These are phyloP conservation scores for Drosophila meridionalis DNA, from an alignment of 2,888 invertebrate genomes.

Conservation along the genomic window DNA sequence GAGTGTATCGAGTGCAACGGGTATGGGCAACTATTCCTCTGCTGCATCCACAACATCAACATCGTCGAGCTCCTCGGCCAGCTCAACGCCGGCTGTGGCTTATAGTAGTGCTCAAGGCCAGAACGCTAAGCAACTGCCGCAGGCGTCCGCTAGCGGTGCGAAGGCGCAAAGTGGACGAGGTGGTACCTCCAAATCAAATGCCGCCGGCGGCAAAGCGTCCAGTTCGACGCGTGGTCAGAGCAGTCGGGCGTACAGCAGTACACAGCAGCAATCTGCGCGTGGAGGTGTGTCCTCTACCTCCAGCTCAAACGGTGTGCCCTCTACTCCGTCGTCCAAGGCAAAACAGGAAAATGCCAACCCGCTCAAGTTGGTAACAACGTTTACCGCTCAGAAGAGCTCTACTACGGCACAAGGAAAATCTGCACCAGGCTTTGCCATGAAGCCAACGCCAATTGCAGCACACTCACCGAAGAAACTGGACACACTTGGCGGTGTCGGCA, in stretches of 20 bases:
- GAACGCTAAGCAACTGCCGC: conserved; percentile 45
- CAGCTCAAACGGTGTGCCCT: conserved; percentile 43
- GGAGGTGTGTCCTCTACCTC: conserved; percentile 12
- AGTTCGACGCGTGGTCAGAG: conserved; percentile 51
- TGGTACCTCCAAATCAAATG: conserved; percentile 36
- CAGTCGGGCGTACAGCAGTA: conserved; percentile 42
- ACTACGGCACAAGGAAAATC: conserved; percentile 37
- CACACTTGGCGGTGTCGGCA: conserved; percentile 10
- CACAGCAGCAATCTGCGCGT: conserved; percentile 33
- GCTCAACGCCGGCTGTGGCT: conserved; percentile 59
- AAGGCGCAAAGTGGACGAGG: conserved; percentile 49
- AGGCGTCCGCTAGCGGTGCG: conserved; percentile 22
- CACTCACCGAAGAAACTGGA: conserved; percentile 79
- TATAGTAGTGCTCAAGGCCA: conserved; percentile 51
- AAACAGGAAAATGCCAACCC: conserved; percentile 44
- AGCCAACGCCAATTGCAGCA: conserved; percentile 86
- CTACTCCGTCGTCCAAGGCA: conserved; percentile 30
- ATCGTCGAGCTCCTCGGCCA: conserved; percentile 72
- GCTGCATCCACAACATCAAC: conserved; percentile 77
- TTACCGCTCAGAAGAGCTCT: conserved; percentile 35
- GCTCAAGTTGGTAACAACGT: conserved; percentile 38
- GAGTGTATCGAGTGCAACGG: conserved; percentile 59
- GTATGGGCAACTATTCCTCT: conserved; percentile 65
- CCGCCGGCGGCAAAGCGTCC: conserved; percentile 44
- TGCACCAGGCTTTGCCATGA: conserved; percentile 82